Evolutionary conservation across 2,797 vertebrate genomes (phyloP), one percentile per base, ranked within the genome.

Genomic region (Phataginus tricuspis): DNA sequence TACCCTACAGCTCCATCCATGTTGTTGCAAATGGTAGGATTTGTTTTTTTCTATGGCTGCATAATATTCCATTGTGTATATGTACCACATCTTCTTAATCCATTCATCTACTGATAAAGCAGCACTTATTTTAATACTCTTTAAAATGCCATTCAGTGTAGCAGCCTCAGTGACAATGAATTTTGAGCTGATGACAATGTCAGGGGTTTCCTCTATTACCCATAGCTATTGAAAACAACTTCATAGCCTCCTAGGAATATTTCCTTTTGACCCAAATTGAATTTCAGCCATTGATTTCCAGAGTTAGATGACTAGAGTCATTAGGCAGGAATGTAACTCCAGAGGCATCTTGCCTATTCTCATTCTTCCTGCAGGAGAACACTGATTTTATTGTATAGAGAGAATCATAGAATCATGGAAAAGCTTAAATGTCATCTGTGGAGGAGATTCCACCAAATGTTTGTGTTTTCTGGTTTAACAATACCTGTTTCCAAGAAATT

Each of bases 251-350:
- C 84, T 86, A 94, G 68, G 57, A 93, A 90, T 34, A 88, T 55
- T 96, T 92, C 18, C 63, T 95, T 95, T 96, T 68, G 53, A 86
- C 31, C 61, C 66, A 91, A 93, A 89, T 64, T 89, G 78, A 94
- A 45, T 9, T 37, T 94, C 15, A 96, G 69, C 6, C 77, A 87
- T 68, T 83, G 74, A 90, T 96, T 90, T 96, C 31, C 68, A 75
- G 88, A 91, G 45, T 91, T 78, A 61, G 16, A 77, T 53, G 74
- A 78, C 71, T 83, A 77, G 53, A 74, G 75, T 86, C 15, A 14
- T 61, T 86, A 90, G 39, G 23, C 66, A 51, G 37, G 7, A 91
- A 79, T 75, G 74, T 87, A 94, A 42, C 25, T 42, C 27, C 31
- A 53, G 49, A 25, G n/a, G 19, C 45, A 82, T 90, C n/a, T 53